Base-by-base conservation (phyloP, 2,888 invertebrate species). In the Caenorhabditis parvicauda region DNA sequence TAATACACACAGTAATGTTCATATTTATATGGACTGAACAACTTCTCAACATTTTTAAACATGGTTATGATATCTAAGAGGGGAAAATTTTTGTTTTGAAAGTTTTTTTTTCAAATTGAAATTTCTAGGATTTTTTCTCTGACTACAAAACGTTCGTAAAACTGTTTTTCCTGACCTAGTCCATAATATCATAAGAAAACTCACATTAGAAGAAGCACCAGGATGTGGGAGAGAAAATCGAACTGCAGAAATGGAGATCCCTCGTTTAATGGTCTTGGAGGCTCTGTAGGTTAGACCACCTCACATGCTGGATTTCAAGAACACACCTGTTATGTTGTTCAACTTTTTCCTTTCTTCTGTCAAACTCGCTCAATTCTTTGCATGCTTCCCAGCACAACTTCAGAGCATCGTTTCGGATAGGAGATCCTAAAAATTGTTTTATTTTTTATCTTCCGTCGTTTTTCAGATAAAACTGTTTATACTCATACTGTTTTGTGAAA, bases 351-450 rank as follows among this genome's bases (percentile, higher is more conserved):
- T 86, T 85, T 73, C 89, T 86, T 67, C 86, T 82, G 1, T 83
- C 77, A 75, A 87, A 89, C 63, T 88, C 84, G 5, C 90, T 87
- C 73, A 88, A 87, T 38, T 84, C 75, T 0, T 89, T 75, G 76
- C 90, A 90, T 82, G 92, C 89, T 3, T 87, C 83, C 88, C 91
- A 91, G 81, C 92, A 93, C 59, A 86, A 84, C 49, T 29, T 28
- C 27, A 69, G 38, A 0, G 59, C 59, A 35, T 67, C 61, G 24
- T 52, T 62, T 27, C 39, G 35, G 17, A 59, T 44, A n/a, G 39
- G 17, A 6, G 12, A 5, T 39, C 59, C 59, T 1, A 39, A 22
- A 14, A 39, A n/a, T 12, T 17, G n/a, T n/a, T n/a, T n/a, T n/a
- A n/a, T n/a, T n/a, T n/a, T 37, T 12, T 21, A 77, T 89, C 90